Evolutionary conservation across 2,113 vertebrate species (phyloP).

Genomic region (Tyto alba): DNA sequence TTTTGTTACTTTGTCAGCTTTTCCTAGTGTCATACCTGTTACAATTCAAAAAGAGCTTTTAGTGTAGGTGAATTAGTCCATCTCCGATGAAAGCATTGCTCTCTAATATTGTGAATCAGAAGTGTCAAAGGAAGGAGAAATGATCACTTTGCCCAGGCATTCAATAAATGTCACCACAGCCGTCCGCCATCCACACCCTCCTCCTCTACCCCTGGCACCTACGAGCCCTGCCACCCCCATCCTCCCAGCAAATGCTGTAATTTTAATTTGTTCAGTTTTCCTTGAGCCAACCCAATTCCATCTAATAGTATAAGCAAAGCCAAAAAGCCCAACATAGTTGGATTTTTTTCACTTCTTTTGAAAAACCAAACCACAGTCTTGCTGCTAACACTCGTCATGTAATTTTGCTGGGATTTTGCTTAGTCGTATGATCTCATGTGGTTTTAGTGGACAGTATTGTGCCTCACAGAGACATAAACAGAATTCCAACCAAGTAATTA

Average conservation of each 20-base stretch:
- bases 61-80: background rate
- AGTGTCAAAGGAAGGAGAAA: background rate
- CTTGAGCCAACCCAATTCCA: background rate
- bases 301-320: background rate
- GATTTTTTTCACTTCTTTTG: background rate
- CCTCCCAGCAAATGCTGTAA: background rate
- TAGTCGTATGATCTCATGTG: background rate
- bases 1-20: background rate
- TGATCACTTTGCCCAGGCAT: background rate
- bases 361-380: background rate
- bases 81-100: background rate
- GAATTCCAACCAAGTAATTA: background rate
- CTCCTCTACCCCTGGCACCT: background rate
- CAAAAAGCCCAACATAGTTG: background rate
- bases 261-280: background rate
- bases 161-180: background rate
- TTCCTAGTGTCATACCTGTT: background rate
- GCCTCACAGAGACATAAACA: background rate
- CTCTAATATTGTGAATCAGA: background rate
- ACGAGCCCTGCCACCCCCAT: background rate
- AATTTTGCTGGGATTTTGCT: slow-evolving; percentile 23
- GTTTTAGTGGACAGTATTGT: background rate
- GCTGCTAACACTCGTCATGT: background rate
- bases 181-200: background rate
- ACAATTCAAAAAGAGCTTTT: background rate